A percentile compares a stretch with the other conserved stretches of the same genome.
phyloP scores from a whole-genome alignment of 2,888 invertebrate species.

The Drosophila longiperda region DNA sequence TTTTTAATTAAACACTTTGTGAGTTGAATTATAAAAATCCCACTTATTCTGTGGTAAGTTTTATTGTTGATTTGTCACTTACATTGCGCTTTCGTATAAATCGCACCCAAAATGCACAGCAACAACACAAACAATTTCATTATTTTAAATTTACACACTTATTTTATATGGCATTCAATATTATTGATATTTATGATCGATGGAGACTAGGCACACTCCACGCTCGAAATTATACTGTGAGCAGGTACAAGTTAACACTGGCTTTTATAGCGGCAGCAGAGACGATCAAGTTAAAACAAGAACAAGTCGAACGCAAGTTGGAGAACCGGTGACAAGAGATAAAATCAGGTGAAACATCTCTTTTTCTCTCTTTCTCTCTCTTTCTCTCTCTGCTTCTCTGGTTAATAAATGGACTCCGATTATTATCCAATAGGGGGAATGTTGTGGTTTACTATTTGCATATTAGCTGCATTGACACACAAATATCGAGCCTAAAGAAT shows the following conservation, averaged over 20 bases:
- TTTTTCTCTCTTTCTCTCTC: not conserved
- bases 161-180: not conserved
- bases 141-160: slow-evolving; percentile 5
- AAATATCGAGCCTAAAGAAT: not conserved
- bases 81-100: slow-evolving; percentile 53
- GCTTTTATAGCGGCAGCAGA: slow-evolving; percentile 49
- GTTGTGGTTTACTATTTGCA: slow-evolving; percentile 49
- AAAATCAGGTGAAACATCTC: slow-evolving; percentile 3
- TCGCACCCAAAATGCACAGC: slow-evolving; percentile 39
- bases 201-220: slow-evolving; percentile 8
- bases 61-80: slow-evolving; percentile 46
- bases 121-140: slow-evolving; percentile 42
- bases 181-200: not conserved
- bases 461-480: not conserved
- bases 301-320: slow-evolving; percentile 22
- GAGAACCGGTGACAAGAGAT: slow-evolving; percentile 47
- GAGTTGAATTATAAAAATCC: slow-evolving; percentile 17
- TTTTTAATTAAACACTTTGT: slow-evolving; percentile 7
- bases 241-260: not conserved
- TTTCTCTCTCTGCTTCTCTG: not conserved
- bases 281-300: slow-evolving; percentile 30
- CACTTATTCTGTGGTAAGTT: slow-evolving; percentile 10
- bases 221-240: slow-evolving; percentile 48
- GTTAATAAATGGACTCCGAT: slow-evolving; percentile 32
- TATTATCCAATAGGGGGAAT: slow-evolving; percentile 31